Conservation (phyloP, 2,888 invertebrate species). For the Microctonus hyperodae region DNA sequence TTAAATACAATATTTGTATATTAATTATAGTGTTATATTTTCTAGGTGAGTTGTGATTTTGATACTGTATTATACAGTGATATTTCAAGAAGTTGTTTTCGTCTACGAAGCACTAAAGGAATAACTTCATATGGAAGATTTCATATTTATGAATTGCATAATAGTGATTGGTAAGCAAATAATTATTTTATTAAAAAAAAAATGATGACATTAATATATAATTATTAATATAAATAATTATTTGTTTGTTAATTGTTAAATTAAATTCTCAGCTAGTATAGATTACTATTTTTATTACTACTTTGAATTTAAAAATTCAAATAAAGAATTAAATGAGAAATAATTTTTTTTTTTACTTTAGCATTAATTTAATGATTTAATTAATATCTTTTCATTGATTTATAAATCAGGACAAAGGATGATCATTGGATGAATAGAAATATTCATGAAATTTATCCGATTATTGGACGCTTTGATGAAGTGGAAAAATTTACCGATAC, state of each 20-base stretch:
- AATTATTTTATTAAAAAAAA: not conserved
- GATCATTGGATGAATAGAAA: not conserved
- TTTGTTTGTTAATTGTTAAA: too few species aligned
- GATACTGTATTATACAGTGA: slow-evolving; percentile 68
- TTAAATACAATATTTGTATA: not conserved
- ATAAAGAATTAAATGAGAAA: too few species aligned
- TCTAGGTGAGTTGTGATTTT: slow-evolving; percentile 68
- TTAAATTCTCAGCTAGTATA: not conserved
- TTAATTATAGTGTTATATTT: not conserved
- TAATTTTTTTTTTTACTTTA: too few species aligned
- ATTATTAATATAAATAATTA: too few species aligned
- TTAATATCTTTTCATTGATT: too few species aligned
- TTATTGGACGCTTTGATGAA: slow-evolving; percentile 65
- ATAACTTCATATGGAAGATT: slow-evolving; percentile 67
- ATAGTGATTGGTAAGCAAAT: slow-evolving; percentile 57
- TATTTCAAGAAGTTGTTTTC: slow-evolving; percentile 66
- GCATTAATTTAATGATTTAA: too few species aligned
- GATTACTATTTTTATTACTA: not conserved
- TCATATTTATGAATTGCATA: slow-evolving; percentile 69
- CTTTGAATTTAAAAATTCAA: too few species aligned
- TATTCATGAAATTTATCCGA: slow-evolving; percentile 54
- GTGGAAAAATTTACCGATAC: slow-evolving; percentile 60
- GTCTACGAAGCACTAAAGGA: slow-evolving; percentile 64
- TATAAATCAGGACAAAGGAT: slow-evolving; percentile 26
- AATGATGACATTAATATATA: too few species aligned